These are phyloP conservation scores for Nothobranchius kuhntae DNA, from an alignment of 2,113 vertebrate genomes.

Conservation along the genomic window DNA sequence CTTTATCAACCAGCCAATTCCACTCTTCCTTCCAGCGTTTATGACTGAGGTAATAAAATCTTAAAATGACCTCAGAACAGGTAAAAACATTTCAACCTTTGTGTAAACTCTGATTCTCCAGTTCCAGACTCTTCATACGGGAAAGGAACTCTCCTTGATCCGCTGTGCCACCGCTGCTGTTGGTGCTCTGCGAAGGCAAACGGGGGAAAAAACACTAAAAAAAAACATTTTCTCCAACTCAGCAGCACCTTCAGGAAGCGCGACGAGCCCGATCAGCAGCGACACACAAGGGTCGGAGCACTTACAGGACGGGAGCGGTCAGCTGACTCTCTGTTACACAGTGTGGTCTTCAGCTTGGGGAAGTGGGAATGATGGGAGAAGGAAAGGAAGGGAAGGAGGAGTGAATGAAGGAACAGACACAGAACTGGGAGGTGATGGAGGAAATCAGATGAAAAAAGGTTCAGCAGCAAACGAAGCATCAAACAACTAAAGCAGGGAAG, in stretches of 20 bases:
- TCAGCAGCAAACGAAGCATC: neutral
- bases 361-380: constrained; percentile 12
- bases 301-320: constrained; percentile 62
- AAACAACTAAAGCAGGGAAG: no score
- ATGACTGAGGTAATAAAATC: no score
- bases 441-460: neutral
- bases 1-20: no score
- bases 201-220: neutral
- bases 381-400: neutral
- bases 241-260: constrained; percentile 9
- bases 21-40: no score
- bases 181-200: constrained; percentile 45
- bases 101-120: constrained; percentile 88
- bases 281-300: constrained; percentile 39
- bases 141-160: constrained; percentile 85
- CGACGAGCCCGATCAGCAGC: no score
- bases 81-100: constrained; percentile 75
- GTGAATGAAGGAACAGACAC: constrained; percentile 22
- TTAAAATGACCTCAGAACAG: no score
- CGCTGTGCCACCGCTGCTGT: constrained; percentile 49
- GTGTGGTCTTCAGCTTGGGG: constrained; percentile 65
- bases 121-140: constrained; percentile 87
- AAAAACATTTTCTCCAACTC: constrained; percentile 9
- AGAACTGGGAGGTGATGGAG: neutral
- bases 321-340: constrained; percentile 57